Conservation (phyloP, 2,888 invertebrate genomes). For the Ditylenchus weischeri region DNA sequence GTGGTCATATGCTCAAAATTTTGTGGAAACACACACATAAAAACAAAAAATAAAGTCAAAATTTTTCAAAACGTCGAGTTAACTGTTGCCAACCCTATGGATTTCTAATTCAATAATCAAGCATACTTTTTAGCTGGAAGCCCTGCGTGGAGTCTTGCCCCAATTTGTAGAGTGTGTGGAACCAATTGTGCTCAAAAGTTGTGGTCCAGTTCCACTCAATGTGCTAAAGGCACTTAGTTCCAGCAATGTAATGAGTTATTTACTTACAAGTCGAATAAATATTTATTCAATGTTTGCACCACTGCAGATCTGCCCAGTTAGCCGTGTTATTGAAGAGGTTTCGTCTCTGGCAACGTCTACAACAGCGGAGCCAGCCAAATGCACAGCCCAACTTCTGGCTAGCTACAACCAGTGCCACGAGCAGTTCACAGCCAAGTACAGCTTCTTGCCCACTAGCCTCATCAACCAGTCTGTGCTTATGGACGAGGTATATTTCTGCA, state of each 20-base stretch:
- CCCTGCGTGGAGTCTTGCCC: constrained; percentile 47
- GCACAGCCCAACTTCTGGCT: constrained; percentile 27
- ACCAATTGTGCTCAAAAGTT: constrained; percentile 49
- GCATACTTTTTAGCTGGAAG: constrained; percentile 28
- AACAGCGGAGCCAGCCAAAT: constrained; percentile 11
- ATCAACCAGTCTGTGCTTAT: background rate
- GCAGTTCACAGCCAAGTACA: constrained; percentile 36
- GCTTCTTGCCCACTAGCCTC: constrained; percentile 36
- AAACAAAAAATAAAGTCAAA: too few relatives aligned
- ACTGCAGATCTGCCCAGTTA: background rate
- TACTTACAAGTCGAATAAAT: background rate
- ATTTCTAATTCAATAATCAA: too few relatives aligned
- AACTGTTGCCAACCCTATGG: too few relatives aligned
- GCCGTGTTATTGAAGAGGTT: background rate
- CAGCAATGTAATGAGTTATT: constrained; percentile 32
- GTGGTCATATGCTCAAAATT: too few relatives aligned
- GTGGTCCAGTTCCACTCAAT: constrained; percentile 50
- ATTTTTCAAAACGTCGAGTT: too few relatives aligned
- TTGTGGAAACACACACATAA: too few relatives aligned
- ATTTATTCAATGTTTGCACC: too few relatives aligned
- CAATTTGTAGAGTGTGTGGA: constrained; percentile 53
- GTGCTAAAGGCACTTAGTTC: constrained; percentile 38
- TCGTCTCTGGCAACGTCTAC: background rate
- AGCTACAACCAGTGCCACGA: constrained; percentile 31
- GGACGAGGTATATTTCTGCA: constrained; percentile 18